Evolutionary conservation across 2,888 invertebrate genomes (phyloP), one percentile per base, ranked within the genome.

Genomic region (Eupithecia subumbrata): DNA sequence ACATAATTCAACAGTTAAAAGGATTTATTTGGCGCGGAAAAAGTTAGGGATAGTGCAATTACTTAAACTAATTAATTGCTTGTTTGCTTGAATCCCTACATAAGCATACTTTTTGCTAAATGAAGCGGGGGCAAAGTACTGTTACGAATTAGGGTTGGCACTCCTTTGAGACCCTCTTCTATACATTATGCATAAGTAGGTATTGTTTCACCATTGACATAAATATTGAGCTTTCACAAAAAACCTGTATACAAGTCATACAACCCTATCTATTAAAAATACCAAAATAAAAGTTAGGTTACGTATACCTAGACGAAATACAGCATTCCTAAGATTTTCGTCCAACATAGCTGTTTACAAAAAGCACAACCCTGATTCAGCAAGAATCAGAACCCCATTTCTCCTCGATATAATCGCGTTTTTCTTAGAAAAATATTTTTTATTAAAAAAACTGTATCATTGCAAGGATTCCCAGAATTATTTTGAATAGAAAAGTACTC

Each of bases 21-120:
- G 89, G 89, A 90, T 91, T 91, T 90, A 90, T 89, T 85, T 85
- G 86, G 80, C 88, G 86, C 84, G 84, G 87, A 86, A 87, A 87
- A 90, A 89, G 88, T 89, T 88, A 88, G 85, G 85, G 85, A 84
- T 90, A 88, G 88, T 88, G 86, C 92, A 91, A 92, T 92, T 91
- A 93, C 93, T 93, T 93, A 87, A 89, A 91, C 89, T 91, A 93
- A 93, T 93, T 93, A 93, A 93, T 92, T 91, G 89, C 87, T 89
- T 91, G 91, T 91, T 91, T 90, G 87, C 86, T 88, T 86, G 89
- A 88, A 89, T 89, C 79, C 89, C 89, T 88, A 88, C 89, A 90
- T 92, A 90, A 91, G 89, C 90, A 91, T 90, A 92, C 92, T 92
- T 91, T 92, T 91, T 90, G 89, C 91, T 89, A 90, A 93, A 92